phyloP scores from a whole-genome alignment of 2,113 vertebrate genomes.

The Proterorhinus semilunaris region DNA sequence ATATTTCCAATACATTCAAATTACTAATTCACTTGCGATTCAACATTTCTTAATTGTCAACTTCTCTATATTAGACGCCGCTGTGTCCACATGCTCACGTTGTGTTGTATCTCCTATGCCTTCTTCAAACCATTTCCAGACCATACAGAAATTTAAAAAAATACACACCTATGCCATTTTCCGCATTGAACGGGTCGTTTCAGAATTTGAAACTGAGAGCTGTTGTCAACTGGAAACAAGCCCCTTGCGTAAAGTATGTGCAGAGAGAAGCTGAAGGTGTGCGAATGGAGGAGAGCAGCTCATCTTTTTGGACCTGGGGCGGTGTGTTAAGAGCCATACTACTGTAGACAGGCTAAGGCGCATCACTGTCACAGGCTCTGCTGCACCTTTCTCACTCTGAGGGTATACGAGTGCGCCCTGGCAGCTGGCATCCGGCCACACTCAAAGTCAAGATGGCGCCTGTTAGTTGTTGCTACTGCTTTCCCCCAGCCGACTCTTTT shows the following conservation, averaged over 20 bases:
- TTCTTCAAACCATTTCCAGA: too few relatives aligned
- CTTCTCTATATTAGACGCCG: too few relatives aligned
- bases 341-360: conserved; percentile 8
- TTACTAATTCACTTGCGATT: too few relatives aligned
- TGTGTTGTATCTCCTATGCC: too few relatives aligned
- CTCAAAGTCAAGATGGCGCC: conserved; percentile 28
- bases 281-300: neutral
- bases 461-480: neutral
- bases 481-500: conserved; percentile 8
- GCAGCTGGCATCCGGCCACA: conserved; percentile 34
- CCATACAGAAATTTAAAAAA: neutral
- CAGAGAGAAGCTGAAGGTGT: conserved; percentile 3
- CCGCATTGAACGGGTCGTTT: neutral
- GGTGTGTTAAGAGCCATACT: conserved; percentile 5
- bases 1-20: too few relatives aligned
- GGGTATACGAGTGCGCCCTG: neutral
- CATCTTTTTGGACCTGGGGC: conserved; percentile 6
- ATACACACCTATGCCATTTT: neutral
- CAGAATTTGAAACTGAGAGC: conserved; percentile 1
- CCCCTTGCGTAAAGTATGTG: conserved; percentile 4
- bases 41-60: too few relatives aligned
- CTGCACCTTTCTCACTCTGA: conserved; percentile 17
- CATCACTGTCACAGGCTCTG: conserved; percentile 32
- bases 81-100: too few relatives aligned
- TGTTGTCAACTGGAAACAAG: neutral